phyloP scores from a whole-genome alignment of 1,140 invertebrate genomes.

The Drosophila sucinea region DNA sequence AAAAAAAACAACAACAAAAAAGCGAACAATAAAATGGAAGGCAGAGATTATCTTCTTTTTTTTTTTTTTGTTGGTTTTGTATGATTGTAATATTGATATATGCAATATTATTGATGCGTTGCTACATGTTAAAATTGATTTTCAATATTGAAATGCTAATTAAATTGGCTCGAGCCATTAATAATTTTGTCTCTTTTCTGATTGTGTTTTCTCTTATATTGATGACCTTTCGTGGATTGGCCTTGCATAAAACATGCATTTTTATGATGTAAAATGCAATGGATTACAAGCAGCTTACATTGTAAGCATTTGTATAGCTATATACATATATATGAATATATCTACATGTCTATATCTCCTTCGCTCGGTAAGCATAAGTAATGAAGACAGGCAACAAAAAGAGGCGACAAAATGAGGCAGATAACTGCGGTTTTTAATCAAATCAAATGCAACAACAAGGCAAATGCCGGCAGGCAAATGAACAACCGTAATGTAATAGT shows the following conservation, averaged over 20 bases:
- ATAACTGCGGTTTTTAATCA: slow-evolving; percentile 79
- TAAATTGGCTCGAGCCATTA: slow-evolving; percentile 44
- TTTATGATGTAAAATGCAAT: slow-evolving; percentile 41
- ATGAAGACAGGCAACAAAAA: slow-evolving; percentile 38
- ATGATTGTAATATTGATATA: slow-evolving; percentile 12
- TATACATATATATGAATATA: not conserved
- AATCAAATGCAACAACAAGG: slow-evolving; percentile 65
- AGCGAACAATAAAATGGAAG: slow-evolving; percentile 28
- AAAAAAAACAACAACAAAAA: slow-evolving; percentile 20
- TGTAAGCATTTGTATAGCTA: slow-evolving; percentile 7
- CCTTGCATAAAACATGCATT: slow-evolving; percentile 52
- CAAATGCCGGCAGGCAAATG: slow-evolving; percentile 12
- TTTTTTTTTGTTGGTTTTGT: not conserved
- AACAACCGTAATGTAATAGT: slow-evolving; percentile 60
- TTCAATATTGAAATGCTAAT: slow-evolving; percentile 62
- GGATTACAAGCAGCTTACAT: slow-evolving; percentile 50
- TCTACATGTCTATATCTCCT: not conserved
- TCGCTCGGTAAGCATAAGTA: slow-evolving; percentile 6
- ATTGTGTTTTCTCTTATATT: not conserved
- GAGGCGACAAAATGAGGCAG: slow-evolving; percentile 71
- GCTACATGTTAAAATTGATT: slow-evolving; percentile 34
- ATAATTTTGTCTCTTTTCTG: slow-evolving; percentile 34
- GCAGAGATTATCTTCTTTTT: slow-evolving; percentile 55
- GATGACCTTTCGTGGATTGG: slow-evolving; percentile 44
- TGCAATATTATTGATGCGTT: slow-evolving; percentile 4